Percentiles rank a stretch among this genome's conserved stretches.
These are phyloP conservation scores for Clarias platycephalus DNA, from an alignment of 2,797 vertebrate genomes.

Conservation along the genomic window DNA sequence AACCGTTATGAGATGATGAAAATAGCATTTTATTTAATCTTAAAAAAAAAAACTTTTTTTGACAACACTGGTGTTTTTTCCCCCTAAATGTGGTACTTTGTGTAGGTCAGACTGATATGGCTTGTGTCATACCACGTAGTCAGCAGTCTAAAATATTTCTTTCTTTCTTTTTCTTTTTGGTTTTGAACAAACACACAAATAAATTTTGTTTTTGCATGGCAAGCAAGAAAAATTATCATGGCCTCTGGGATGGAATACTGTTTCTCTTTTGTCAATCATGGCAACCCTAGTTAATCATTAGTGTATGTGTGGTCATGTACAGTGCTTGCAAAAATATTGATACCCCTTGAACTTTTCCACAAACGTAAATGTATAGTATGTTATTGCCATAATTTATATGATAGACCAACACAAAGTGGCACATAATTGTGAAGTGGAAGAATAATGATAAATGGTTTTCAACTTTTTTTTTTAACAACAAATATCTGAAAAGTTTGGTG, in stretches of 20 bases:
- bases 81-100: background rate
- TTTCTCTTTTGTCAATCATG: background rate
- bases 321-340: too few species aligned
- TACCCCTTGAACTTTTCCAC: too few species aligned
- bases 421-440: too few species aligned
- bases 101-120: background rate
- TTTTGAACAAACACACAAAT: background rate
- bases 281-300: background rate
- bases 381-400: too few species aligned
- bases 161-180: background rate
- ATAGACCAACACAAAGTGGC: too few species aligned
- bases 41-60: too few species aligned
- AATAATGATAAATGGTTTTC: too few species aligned
- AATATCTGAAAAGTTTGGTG: too few species aligned
- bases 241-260: background rate
- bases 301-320: background rate
- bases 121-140: background rate
- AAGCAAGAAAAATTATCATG: background rate
- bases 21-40: background rate
- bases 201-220: background rate
- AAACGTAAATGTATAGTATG: too few species aligned
- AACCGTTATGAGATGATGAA: constrained; percentile 5
- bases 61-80: background rate
- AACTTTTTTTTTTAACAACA: too few species aligned
- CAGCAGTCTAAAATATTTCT: background rate